A percentile compares a stretch with the other conserved stretches of the same genome.
These are phyloP conservation scores for Telmatherina bonti DNA, from an alignment of 2,797 vertebrate species.

Conservation along the genomic window DNA sequence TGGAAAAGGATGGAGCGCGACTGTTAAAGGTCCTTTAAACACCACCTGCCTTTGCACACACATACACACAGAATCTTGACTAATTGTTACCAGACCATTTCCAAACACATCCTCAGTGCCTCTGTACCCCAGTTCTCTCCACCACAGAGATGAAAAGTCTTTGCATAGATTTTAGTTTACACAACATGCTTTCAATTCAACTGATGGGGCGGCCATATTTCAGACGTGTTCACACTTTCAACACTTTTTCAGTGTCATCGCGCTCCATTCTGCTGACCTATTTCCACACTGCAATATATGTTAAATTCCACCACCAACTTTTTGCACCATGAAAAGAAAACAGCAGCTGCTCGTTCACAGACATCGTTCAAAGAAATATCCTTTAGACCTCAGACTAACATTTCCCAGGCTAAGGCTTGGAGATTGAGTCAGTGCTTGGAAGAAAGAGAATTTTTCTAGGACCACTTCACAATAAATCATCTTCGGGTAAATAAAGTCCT, in stretches of 20 bases:
- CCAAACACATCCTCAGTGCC: constrained; percentile 72
- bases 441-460: constrained; percentile 34
- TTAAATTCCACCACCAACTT: constrained; percentile 14
- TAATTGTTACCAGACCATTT: constrained; percentile 85
- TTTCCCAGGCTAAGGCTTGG: constrained; percentile 24
- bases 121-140: constrained; percentile 49
- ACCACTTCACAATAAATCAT: constrained; percentile 56
- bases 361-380: constrained; percentile 8
- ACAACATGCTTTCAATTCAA: constrained; percentile 41
- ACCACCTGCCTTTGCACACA: constrained; percentile 72
- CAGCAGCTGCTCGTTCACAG: constrained; percentile 25
- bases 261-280: background rate
- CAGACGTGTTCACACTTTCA: constrained; percentile 34
- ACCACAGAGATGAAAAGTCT: constrained; percentile 48
- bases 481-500: constrained; percentile 56
- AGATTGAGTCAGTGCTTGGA: constrained; percentile 25
- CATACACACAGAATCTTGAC: constrained; percentile 48
- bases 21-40: constrained; percentile 76
- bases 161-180: constrained; percentile 43
- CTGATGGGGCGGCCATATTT: constrained; percentile 18
- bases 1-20: constrained; percentile 80
- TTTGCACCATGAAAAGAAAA: constrained; percentile 33
- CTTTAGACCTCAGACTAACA: constrained; percentile 30
- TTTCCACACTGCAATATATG: constrained; percentile 9
- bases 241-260: constrained; percentile 5